Evolutionary conservation across 2,888 invertebrate genomes (phyloP).

Genomic region (Capitulum mitella): DNA sequence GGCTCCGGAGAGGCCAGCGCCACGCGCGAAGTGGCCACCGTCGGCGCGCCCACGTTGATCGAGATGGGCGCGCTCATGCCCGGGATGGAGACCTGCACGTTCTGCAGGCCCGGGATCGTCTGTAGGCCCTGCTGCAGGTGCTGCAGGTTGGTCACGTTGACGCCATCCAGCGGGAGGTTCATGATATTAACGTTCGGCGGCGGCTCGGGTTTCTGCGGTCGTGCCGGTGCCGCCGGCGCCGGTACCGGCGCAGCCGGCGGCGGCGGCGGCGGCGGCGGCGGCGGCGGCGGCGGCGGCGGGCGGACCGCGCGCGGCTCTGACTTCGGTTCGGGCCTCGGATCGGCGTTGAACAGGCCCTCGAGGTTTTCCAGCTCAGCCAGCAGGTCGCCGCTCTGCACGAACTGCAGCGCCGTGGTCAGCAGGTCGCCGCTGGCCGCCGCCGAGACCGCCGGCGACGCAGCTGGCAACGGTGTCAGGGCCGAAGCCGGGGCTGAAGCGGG

Average conservation of each 20-base stretch:
- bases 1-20: background rate
- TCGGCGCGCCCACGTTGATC: slow-evolving; percentile 41
- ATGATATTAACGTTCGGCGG: slow-evolving; percentile 19
- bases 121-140: slow-evolving; percentile 10
- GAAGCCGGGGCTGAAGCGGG: background rate
- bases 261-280: background rate
- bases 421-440: background rate
- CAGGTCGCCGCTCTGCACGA: slow-evolving; percentile 24
- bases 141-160: background rate
- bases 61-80: slow-evolving; percentile 80
- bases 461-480: background rate
- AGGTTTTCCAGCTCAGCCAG: slow-evolving; percentile 17
- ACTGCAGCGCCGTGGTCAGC: slow-evolving; percentile 7
- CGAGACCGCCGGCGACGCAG: background rate
- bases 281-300: background rate
- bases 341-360: background rate
- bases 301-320: background rate
- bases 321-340: background rate
- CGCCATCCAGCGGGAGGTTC: slow-evolving; percentile 4
- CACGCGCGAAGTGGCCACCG: background rate
- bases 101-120: slow-evolving; percentile 33
- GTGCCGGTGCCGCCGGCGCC: background rate
- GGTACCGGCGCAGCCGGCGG: background rate
- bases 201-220: background rate
- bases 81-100: slow-evolving; percentile 61